Evolutionary conservation across 2,888 invertebrate species (phyloP).

Genomic region (Acronicta aceris): DNA sequence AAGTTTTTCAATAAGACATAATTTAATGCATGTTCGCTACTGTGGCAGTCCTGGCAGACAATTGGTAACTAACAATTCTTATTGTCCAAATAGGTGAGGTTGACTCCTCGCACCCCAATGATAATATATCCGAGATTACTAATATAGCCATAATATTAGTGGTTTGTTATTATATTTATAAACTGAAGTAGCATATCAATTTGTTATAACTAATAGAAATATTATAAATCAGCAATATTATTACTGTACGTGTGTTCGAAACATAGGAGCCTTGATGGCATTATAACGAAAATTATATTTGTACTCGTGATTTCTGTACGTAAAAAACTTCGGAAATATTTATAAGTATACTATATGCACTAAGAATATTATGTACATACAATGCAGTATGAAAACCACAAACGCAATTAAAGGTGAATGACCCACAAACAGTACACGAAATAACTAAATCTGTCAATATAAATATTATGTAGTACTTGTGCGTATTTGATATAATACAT

Average conservation of each 20-base stretch:
- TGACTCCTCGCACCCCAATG: slow-evolving; percentile 50
- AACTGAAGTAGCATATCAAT: slow-evolving; percentile 34
- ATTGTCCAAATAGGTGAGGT: slow-evolving; percentile 74
- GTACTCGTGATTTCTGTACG: slow-evolving; percentile 57
- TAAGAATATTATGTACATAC: slow-evolving; percentile 59
- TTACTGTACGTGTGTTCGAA: slow-evolving; percentile 43
- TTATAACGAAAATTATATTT: slow-evolving; percentile 52
- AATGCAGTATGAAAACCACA: slow-evolving; percentile 50
- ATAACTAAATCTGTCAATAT: slow-evolving; percentile 56
- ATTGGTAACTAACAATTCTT: slow-evolving; percentile 81
- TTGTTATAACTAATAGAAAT: slow-evolving; percentile 18
- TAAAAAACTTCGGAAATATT: slow-evolving; percentile 55
- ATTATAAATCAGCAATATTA: slow-evolving; percentile 35
- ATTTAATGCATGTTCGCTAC: slow-evolving; percentile 62
- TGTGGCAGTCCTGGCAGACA: slow-evolving; percentile 65
- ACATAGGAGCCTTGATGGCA: slow-evolving; percentile 50
- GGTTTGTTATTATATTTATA: slow-evolving; percentile 22
- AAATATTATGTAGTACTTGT: slow-evolving; percentile 68
- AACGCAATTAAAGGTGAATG: slow-evolving; percentile 73
- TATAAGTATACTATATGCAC: slow-evolving; percentile 48
- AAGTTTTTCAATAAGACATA: slow-evolving; percentile 22
- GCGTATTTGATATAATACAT: slow-evolving; percentile 70
- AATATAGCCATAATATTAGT: slow-evolving; percentile 42
- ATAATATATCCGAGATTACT: slow-evolving; percentile 48
- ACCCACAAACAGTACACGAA: slow-evolving; percentile 59